Conservation (phyloP, 2,888 invertebrate species). For the Polyploca ridens region DNA sequence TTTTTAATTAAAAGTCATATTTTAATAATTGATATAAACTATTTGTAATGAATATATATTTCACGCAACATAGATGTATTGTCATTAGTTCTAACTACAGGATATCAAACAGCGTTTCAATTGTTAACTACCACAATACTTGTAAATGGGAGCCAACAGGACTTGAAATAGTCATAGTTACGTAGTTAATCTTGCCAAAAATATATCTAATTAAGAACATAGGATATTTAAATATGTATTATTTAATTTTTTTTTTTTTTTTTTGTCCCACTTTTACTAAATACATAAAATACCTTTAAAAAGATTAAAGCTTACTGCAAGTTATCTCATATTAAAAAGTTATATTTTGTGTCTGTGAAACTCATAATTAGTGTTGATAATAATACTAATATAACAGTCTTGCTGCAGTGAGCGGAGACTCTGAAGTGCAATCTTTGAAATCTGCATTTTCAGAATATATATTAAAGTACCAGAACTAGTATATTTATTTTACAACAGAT, state of each 20-base stretch:
- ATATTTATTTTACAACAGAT: no score
- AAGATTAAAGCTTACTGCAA: neutral
- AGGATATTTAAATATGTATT: neutral
- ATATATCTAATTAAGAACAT: slow-evolving; percentile 15
- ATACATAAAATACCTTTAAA: neutral
- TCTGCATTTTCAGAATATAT: neutral
- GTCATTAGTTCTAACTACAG: no score
- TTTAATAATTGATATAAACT: no score
- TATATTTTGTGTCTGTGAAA: no score
- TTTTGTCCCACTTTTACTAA: neutral
- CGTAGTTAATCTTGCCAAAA: slow-evolving; percentile 36
- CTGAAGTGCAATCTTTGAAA: slow-evolving; percentile 4
- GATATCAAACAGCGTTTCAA: neutral
- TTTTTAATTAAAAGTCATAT: no score
- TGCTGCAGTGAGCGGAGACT: neutral
- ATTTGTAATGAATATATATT: no score
- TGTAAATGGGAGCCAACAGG: neutral
- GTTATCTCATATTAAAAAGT: no score
- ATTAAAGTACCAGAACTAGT: no score
- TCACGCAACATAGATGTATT: no score
- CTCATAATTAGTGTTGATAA: no score
- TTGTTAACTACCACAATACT: neutral
- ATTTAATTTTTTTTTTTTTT: slow-evolving; percentile 1
- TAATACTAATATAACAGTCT: neutral
- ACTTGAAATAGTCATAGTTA: slow-evolving; percentile 12